Evolutionary conservation across 1,140 invertebrate genomes (phyloP).

Genomic region (Drosophila orena): DNA sequence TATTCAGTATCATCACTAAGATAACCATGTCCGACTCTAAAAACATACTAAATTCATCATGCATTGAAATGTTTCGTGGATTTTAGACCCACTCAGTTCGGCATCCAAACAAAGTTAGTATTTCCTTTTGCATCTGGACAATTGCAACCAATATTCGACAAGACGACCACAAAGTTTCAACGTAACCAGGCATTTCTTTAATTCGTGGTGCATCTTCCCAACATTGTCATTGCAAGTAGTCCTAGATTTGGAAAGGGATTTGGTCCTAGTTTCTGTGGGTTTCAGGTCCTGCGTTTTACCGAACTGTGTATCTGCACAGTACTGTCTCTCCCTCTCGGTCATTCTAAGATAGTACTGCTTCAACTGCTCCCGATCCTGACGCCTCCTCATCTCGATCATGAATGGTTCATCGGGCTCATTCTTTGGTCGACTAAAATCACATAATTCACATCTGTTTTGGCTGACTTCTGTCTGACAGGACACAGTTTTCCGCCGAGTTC

Average conservation of each 20-base stretch:
- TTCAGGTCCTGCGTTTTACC: not conserved
- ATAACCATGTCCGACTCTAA: not conserved
- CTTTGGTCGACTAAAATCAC: not conserved
- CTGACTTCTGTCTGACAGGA: slow-evolving; percentile 6
- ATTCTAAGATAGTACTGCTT: slow-evolving; percentile 17
- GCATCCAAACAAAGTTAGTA: not conserved
- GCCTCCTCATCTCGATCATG: slow-evolving; percentile 21
- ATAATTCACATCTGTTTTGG: slow-evolving; percentile 12
- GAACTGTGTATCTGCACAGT: too few species aligned
- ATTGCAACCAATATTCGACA: slow-evolving; percentile 1
- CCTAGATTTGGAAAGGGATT: not conserved
- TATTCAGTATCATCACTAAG: slow-evolving; percentile 5
- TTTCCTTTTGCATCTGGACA: not conserved
- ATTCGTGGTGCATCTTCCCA: slow-evolving; percentile 15
- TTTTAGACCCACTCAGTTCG: not conserved
- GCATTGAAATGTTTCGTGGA: not conserved
- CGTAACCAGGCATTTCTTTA: slow-evolving; percentile 3
- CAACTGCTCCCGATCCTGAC: slow-evolving; percentile 3
- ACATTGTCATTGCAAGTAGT: not conserved
- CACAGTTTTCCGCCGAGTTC: not conserved
- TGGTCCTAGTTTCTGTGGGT: not conserved
- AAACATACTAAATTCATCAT: not conserved
- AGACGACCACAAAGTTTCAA: slow-evolving; percentile 18
- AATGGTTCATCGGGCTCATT: slow-evolving; percentile 34
- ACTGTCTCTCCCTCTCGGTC: not conserved